Percentiles rank a stretch among this genome's conserved stretches.
These are phyloP conservation scores for Danio jaintianensis DNA, from an alignment of 2,797 vertebrate genomes.

Conservation along the genomic window DNA sequence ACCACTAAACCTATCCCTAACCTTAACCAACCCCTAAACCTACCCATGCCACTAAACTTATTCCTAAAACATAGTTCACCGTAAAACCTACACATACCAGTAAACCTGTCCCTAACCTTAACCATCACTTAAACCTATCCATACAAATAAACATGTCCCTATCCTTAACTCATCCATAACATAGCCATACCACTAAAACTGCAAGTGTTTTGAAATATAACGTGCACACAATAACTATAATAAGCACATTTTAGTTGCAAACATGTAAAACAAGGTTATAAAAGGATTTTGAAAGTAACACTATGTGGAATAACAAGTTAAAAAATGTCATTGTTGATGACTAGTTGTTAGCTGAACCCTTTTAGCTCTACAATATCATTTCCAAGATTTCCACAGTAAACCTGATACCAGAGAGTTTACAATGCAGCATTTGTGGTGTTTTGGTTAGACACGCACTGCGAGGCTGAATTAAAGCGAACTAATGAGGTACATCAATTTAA, in stretches of 20 bases:
- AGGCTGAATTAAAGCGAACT: constrained; percentile 16
- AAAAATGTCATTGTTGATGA: background rate
- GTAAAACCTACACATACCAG: no score
- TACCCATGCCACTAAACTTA: no score
- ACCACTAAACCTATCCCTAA: no score
- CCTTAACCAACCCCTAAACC: no score
- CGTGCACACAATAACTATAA: no score
- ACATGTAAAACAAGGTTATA: background rate
- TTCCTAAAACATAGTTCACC: no score
- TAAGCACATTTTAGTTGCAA: background rate
- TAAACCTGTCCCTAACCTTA: no score
- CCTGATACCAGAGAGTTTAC: background rate
- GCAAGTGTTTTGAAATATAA: no score
- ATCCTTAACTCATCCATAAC: no score
- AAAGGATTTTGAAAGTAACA: background rate
- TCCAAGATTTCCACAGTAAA: background rate
- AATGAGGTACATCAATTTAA: constrained; percentile 39
- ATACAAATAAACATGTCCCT: no score
- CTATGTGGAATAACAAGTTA: background rate
- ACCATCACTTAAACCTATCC: no score
- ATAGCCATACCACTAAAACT: no score
- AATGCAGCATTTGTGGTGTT: background rate
- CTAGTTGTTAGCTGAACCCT: background rate
- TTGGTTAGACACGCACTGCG: background rate
- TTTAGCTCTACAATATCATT: background rate